phyloP scores from a whole-genome alignment of 2,113 vertebrate genomes.

The Onychostruthus taczanowskii region DNA sequence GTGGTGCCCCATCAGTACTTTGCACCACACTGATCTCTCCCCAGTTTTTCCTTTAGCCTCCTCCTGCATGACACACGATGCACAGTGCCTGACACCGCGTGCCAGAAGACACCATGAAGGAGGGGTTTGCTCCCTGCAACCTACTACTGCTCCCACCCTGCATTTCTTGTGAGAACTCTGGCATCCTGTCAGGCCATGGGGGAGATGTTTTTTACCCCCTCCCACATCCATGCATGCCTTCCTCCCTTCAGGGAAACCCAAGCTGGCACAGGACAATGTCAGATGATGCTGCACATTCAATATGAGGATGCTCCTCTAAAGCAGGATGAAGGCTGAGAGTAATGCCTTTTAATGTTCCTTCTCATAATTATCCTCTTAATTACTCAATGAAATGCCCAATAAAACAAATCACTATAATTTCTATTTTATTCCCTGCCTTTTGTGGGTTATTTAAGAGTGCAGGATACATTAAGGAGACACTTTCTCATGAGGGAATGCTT shows the following conservation, averaged over 20 bases:
- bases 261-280: rapidly evolving
- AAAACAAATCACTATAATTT: conserved; percentile 59
- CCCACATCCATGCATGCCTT: background rate
- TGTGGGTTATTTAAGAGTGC: background rate
- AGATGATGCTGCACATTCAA: background rate
- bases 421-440: background rate
- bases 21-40: background rate
- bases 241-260: background rate
- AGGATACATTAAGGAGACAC: conserved; percentile 15
- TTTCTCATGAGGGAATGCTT: conserved; percentile 7
- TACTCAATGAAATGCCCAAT: conserved; percentile 65
- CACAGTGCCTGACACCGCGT: rapidly evolving
- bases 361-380: conserved; percentile 62
- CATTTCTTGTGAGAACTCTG: background rate
- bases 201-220: background rate
- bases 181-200: rapidly evolving
- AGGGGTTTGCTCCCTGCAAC: background rate
- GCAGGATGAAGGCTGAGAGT: background rate
- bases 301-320: background rate
- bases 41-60: background rate
- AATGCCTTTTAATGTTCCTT: background rate
- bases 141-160: background rate
- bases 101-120: background rate
- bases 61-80: rapidly evolving
- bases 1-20: background rate